These are phyloP conservation scores for Ophonus ardosiacus DNA, from an alignment of 2,888 invertebrate genomes.

Conservation along the genomic window DNA sequence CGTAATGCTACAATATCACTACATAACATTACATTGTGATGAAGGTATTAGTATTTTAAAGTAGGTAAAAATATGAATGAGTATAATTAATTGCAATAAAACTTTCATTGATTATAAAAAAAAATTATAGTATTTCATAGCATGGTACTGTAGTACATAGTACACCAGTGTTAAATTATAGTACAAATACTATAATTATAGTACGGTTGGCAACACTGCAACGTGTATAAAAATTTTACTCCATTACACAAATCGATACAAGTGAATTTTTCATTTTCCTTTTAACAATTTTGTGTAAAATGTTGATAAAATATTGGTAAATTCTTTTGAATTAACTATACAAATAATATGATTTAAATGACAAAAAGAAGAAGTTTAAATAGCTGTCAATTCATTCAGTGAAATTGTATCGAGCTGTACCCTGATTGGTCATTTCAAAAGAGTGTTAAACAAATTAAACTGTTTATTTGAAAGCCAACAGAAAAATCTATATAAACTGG, in stretches of 20 bases:
- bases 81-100: too few relatives aligned
- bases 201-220: too few relatives aligned
- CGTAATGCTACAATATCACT: too few relatives aligned
- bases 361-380: conserved; percentile 44
- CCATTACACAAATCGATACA: conserved; percentile 9
- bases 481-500: conserved; percentile 62
- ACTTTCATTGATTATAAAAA: too few relatives aligned
- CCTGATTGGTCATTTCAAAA: conserved; percentile 63
- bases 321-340: conserved; percentile 8
- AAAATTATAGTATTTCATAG: too few relatives aligned
- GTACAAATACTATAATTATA: too few relatives aligned
- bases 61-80: too few relatives aligned
- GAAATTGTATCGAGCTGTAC: conserved; percentile 43
- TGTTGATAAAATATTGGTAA: background rate
- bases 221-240: background rate
- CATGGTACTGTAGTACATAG: too few relatives aligned
- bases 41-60: too few relatives aligned
- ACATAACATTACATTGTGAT: too few relatives aligned
- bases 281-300: background rate
- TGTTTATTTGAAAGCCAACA: conserved; percentile 62
- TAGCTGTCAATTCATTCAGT: conserved; percentile 38
- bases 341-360: background rate
- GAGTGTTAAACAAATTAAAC: conserved; percentile 63
- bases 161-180: too few relatives aligned
- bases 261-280: background rate